Evolutionary conservation across 2,888 invertebrate genomes (phyloP).

Genomic region (Drosophila setosimentum): DNA sequence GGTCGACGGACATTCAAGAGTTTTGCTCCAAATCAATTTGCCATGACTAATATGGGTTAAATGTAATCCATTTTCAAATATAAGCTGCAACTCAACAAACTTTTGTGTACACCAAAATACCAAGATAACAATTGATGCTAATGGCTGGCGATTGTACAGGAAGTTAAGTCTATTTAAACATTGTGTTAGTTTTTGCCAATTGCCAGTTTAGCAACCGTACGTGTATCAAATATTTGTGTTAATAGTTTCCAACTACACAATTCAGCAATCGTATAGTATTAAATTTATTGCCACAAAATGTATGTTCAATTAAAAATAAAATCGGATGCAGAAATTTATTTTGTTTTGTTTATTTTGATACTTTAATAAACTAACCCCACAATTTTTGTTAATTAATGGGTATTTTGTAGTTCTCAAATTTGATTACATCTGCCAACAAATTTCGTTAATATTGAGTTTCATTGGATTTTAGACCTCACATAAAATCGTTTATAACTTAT

Average conservation of each 20-base stretch:
- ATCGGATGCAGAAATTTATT: background rate
- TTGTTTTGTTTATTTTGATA: background rate
- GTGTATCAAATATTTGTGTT: background rate
- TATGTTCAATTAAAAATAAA: too few relatives aligned
- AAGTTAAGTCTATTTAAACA: conserved; percentile 25
- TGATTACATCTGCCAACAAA: background rate
- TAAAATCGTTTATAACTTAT: conserved; percentile 20
- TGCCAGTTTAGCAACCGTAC: conserved; percentile 7
- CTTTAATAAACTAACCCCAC: background rate
- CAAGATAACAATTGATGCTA: conserved; percentile 34
- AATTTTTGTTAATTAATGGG: background rate
- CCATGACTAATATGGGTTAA: conserved; percentile 73
- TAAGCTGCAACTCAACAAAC: conserved; percentile 49
- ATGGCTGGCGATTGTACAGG: conserved; percentile 19
- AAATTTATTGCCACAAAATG: too few relatives aligned
- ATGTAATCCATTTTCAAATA: conserved; percentile 51
- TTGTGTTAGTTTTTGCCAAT: background rate
- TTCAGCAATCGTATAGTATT: background rate
- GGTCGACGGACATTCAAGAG: conserved; percentile 37
- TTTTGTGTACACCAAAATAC: conserved; percentile 32
- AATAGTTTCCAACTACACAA: background rate
- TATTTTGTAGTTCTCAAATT: background rate
- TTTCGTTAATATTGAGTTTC: conserved; percentile 4
- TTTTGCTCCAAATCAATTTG: conserved; percentile 66
- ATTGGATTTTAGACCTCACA: conserved; percentile 11